phyloP scores from a whole-genome alignment of 2,113 vertebrate genomes.

The Charadrius vociferus region DNA sequence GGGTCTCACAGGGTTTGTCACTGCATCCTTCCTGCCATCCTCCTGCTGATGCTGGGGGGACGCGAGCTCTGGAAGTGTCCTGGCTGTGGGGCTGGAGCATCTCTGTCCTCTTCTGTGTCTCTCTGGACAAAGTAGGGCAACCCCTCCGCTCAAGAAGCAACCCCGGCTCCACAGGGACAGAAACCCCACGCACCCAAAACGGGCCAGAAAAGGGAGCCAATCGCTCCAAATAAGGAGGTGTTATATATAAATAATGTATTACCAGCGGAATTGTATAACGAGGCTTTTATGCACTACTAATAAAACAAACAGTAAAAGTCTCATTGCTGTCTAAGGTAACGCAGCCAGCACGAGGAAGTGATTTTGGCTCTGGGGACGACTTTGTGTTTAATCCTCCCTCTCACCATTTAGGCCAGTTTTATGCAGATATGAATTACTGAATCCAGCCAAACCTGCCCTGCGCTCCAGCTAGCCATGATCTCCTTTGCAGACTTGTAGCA shows the following conservation, averaged over 20 bases:
- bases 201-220: background rate
- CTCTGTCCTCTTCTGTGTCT: background rate
- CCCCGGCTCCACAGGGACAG: background rate
- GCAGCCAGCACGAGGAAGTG: background rate
- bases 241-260: background rate
- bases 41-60: accelerated
- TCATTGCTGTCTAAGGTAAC: background rate
- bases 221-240: background rate
- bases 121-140: background rate
- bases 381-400: background rate
- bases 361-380: background rate
- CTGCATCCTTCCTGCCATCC: background rate
- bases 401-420: background rate
- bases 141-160: background rate
- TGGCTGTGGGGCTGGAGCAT: accelerated
- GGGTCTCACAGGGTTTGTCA: accelerated
- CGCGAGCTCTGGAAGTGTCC: background rate
- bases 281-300: background rate
- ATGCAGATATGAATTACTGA: background rate
- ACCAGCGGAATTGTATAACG: accelerated
- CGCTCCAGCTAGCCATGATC: accelerated
- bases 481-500: accelerated
- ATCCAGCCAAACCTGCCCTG: background rate
- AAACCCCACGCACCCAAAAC: accelerated
- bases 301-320: background rate